Base-by-base conservation (phyloP, 2,888 invertebrate species). In the Laothoe populi region DNA sequence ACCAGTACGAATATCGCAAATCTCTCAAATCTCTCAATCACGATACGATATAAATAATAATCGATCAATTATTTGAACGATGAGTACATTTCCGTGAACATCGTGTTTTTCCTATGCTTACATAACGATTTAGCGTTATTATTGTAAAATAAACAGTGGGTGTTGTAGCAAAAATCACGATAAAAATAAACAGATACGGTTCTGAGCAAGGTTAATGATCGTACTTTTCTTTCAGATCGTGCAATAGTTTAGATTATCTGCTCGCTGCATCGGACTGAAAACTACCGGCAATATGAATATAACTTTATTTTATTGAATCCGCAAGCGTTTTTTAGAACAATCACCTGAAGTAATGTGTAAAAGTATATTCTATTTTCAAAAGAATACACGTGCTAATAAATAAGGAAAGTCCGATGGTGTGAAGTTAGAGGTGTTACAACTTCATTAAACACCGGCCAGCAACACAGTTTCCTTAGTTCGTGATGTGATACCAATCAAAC, bases 401-500 rank as follows among this genome's bases (percentile, higher is more conserved):
- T 35, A 19, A 31, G 35, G 16, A 49, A 59, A 60, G 24, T 40
- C 16, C 46, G 44, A 26, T 45, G 13, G 35, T 40, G 40, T 48
- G 38, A 48, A n/a, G n/a, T n/a, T 67, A 66, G 68, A 67, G 66
- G 74, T 72, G 78, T 78, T 78, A 82, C 77, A 69, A 70, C 76
- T 86, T 84, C 82, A 85, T 87, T 86, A 84, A 66, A 69, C 66
- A 70, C 63, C 64, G 53, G 16, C 16, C 11, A 13, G 81, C 74
- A 76, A 72, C 69, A 70, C 69, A 77, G 69, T 84, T 87, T 86
- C 86, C 86, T 84, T 79, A 70, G 61, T 82, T 87, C 87, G 87
- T 88, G 86, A 81, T 74, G 73, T 57, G 88, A 88, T 87, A 81
- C 66, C 35, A 73, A 88, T 88, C 88, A 75, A 72, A 79, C 82